Base-by-base conservation (phyloP, 1,140 invertebrate species). In the Ooceraea biroi region DNA sequence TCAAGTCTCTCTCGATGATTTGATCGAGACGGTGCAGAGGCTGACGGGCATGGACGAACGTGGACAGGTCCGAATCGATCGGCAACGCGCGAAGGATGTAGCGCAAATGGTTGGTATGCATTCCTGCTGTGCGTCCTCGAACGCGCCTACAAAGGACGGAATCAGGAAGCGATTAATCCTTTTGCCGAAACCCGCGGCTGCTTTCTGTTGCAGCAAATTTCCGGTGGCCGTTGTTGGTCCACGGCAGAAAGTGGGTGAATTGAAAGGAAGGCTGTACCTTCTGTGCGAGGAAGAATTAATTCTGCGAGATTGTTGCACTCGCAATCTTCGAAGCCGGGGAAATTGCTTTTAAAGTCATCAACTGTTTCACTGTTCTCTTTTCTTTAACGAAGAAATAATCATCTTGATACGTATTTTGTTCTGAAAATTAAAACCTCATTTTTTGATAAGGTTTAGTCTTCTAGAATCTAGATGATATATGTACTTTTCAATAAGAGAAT, bases 1-100 rank as follows among this genome's bases (percentile, higher is more conserved):
- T 86, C 94, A 95, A 90, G 94, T 96, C 66, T 95, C 95, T 11
- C 87, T 94, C 27, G 87, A 94, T 22, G 96, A 96, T 91, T 92
- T 96, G 44, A 92, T 92, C 65, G 91, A 95, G 41, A 94, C 94
- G n/a, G 88, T 96, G 2, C 95, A 95, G 73, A 92, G 94, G 41
- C 83, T 96, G 57, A 95, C 95, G 5, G 89, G 88, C 0, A 73
- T 77, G 3, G 30, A 80, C 7, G 58, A 82, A 61, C 27, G 71
- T n/a, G 82, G 71, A 41, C 12, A 61, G 12, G 41, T 19, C 0
- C 60, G 77, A 83, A 90, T 89, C 61, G 87, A 89, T 82, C 68
- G 50, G n/a, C 5, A 63, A 17, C 82, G 61, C 41, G 78, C 82
- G 17, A 83, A 92, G 83, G 65, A 86, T 44, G 73, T 92, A 11